Base-by-base conservation (phyloP, 30 jellyfish, hydroid and myxozoan genomes). In the Pseudorhiza aurosa region DNA sequence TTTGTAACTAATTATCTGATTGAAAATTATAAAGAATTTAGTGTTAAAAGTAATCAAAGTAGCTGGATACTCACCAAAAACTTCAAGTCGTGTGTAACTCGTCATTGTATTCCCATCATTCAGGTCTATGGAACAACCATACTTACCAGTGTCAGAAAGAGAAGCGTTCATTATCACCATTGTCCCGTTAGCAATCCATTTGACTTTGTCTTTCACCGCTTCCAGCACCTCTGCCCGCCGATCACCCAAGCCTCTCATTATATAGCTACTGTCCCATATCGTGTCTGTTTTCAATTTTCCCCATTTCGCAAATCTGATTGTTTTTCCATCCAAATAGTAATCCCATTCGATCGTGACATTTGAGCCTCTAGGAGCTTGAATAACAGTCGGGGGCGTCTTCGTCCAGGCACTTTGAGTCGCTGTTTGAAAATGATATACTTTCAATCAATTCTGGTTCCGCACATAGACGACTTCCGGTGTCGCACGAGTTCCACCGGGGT, bases 291-390 rank as follows among this genome's bases (percentile, higher is more conserved):
- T 58, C 15, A 58, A 26, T 14, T 24, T 36, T 9, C 89, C 89
- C 89, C 89, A 77, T 77, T 59, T 59, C 10, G 81, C 89, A 44
- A 77, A 77, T 1, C 10, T 12, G 8, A 77, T 11, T 22, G 64
- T 26, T 17, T 37, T 26, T 22, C 76, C 76, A 1, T 63, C 21
- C 36, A 55, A 35, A 35, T 77, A 43, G 31, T 77, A 77, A 33
- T 77, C 89, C 89, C 89, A 77, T 7, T 5, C 28, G 43, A 77
- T 31, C 8, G 60, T 46, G 19, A 72, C 89, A 55, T 77, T 62
- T 10, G 65, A 17, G 1, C 82, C 80, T 7, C 35, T 26, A 19
- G 33, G 46, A 0, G 44, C 81, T n/a, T 58, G 67, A 22, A 57
- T 36, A 22, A 12, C 29, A 36, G 15, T 21, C 7, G 89, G 89